Base-by-base conservation (phyloP, 30 jellyfish, hydroid and myxozoan species). In the Rhopilema esculentum region DNA sequence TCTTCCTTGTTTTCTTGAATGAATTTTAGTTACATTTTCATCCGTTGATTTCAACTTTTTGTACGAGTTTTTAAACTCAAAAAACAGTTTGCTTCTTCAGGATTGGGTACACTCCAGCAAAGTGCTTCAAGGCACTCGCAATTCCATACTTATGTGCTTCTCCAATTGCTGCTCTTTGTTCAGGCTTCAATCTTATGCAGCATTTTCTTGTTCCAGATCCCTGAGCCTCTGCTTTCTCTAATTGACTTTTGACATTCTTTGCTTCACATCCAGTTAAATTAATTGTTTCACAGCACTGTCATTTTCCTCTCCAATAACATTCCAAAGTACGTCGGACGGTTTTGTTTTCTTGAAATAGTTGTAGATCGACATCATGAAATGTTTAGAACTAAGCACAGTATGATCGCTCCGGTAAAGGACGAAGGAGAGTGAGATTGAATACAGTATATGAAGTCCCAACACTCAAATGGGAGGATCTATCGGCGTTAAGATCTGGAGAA, bases 291-390 rank as follows among this genome's bases (percentile, higher is more conserved):
- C 67, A 51, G 67, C 20, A 51, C 67, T 51, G 67, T 51, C 67
- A 15, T 67, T 26, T 67, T 67, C 77, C 32, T 67, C 77, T 67
- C 22, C 77, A 67, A 26, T 67, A 67, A 67, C 77, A 26, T 22
- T 12, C 25, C 32, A 67, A 67, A 67, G 77, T 19, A 67, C 26
- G 16, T 67, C 32, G 77, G 77, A 26, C 22, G 77, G 77, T 67
- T 67, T 67, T 67, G 77, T 67, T 67, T 67, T 67, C 77, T 67
- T 67, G 77, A 67, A 67, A 67, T 67, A 67, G 77, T 67, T 67
- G 77, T 26, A 67, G 77, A 67, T 67, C 16, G 77, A 67, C 77
- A 67, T 67, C 32, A 26, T 22, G 77, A 21, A 67, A 16, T 51
- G 20, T 12, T 20, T 51, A 51, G n/a, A n/a, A n/a, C n/a, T n/a